Conservation (phyloP, 2,888 invertebrate genomes). For the Empis livida region DNA sequence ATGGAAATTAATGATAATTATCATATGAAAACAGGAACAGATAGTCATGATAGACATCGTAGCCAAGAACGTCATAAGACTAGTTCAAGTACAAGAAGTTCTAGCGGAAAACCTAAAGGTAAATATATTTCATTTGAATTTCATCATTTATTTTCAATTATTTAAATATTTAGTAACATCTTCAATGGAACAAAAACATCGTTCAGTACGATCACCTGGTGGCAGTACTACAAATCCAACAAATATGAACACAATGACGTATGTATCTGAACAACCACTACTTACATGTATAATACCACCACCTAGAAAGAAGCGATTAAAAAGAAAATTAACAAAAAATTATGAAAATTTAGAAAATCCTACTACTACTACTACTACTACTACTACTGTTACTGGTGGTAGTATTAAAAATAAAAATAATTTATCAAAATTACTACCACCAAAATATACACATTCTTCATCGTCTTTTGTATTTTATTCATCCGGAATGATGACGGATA, state of each 20-base stretch:
- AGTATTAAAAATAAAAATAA: neutral
- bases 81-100: neutral
- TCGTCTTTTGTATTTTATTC: slow-evolving; percentile 1
- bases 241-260: slow-evolving; percentile 24
- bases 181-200: slow-evolving; percentile 1
- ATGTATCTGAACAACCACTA: slow-evolving; percentile 29
- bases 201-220: slow-evolving; percentile 7
- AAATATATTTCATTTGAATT: too few species aligned
- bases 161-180: neutral
- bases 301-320: slow-evolving; percentile 30
- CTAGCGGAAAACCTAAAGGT: too few species aligned
- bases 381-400: slow-evolving; percentile 2
- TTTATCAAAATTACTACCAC: neutral
- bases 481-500: neutral
- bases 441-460: neutral
- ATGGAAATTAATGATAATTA: too few species aligned
- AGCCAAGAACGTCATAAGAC: neutral
- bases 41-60: neutral
- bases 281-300: slow-evolving; percentile 24
- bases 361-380: slow-evolving; percentile 9
- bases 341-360: neutral
- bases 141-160: too few species aligned
- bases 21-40: neutral
- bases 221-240: slow-evolving; percentile 11
- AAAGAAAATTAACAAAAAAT: slow-evolving; percentile 17